These are phyloP conservation scores for Aptenodytes forsteri DNA, from an alignment of 2,113 vertebrate genomes.

Conservation along the genomic window DNA sequence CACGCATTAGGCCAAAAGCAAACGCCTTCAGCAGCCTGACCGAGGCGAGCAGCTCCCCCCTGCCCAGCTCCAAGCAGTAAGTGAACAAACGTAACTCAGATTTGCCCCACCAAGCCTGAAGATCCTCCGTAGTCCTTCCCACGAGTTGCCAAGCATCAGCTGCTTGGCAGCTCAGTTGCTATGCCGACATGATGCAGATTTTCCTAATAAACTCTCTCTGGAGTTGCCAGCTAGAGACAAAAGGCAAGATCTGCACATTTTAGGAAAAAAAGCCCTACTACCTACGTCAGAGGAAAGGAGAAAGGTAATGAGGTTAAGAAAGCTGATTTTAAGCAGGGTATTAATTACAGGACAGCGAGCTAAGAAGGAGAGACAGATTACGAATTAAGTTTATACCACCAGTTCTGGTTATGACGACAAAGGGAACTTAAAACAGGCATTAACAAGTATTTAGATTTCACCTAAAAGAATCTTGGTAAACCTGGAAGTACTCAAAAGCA, in stretches of 20 bases:
- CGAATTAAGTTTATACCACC: neutral
- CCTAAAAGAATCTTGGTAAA: neutral
- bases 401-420: neutral
- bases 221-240: slow-evolving; percentile 62
- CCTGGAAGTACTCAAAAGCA: neutral
- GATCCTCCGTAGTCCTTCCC: neutral
- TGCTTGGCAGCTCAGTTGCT: slow-evolving; percentile 55
- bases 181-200: slow-evolving; percentile 67
- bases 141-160: slow-evolving; percentile 22
- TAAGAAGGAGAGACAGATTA: slow-evolving; percentile 35
- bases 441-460: neutral
- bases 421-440: neutral
- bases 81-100: neutral
- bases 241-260: slow-evolving; percentile 49
- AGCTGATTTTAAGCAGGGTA: slow-evolving; percentile 38
- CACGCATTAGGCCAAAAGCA: neutral
- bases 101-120: neutral
- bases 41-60: neutral
- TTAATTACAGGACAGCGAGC: slow-evolving; percentile 42
- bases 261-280: neutral
- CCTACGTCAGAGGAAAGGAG: slow-evolving; percentile 44
- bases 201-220: slow-evolving; percentile 62
- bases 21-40: neutral
- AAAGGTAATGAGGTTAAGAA: slow-evolving; percentile 34
- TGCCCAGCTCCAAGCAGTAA: neutral